Evolutionary conservation across 2,113 vertebrate genomes (phyloP).

Genomic region (Syngnathus scovelli): DNA sequence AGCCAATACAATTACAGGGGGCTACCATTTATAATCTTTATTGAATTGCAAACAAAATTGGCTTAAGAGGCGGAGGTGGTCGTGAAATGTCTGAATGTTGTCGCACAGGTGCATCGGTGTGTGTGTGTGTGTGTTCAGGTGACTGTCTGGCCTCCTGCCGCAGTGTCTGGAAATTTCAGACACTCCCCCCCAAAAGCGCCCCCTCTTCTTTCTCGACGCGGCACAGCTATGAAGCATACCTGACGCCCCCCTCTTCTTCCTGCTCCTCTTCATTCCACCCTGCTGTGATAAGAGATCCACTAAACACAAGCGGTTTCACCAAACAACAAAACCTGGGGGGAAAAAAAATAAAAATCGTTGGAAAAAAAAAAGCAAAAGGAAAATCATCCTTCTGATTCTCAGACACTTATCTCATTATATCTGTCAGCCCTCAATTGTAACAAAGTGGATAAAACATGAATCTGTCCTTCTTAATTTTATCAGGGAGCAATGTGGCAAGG

Average conservation of each 20-base stretch:
- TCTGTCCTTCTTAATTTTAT: constrained; percentile 53
- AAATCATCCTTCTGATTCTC: constrained; percentile 30
- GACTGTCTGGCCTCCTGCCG: constrained; percentile 79
- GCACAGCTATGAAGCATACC: constrained; percentile 42
- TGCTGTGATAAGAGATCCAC: constrained; percentile 42
- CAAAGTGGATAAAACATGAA: constrained; percentile 33
- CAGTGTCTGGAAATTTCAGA: constrained; percentile 76
- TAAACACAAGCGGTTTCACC: constrained; percentile 38
- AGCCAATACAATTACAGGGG: constrained; percentile 41
- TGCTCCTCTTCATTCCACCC: not conserved
- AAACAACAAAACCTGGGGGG: constrained; percentile 36
- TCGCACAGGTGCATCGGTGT: constrained; percentile 8
- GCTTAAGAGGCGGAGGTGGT: not conserved
- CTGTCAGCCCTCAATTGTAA: constrained; percentile 28
- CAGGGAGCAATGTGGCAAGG: constrained; percentile 16
- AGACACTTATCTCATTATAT: constrained; percentile 37
- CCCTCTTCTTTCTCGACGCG: constrained; percentile 14
- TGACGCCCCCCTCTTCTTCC: constrained; percentile 24
- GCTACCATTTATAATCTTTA: constrained; percentile 30
- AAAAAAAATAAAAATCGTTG: not conserved
- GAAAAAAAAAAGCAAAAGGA: not conserved
- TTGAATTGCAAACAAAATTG: constrained; percentile 48
- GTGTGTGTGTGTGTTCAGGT: constrained; percentile 73
- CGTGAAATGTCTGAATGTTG: not conserved
- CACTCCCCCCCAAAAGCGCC: constrained; percentile 18